Evolutionary conservation across 2,888 invertebrate genomes (phyloP), one percentile per base, ranked within the genome.

Genomic region (Papilio protenor): DNA sequence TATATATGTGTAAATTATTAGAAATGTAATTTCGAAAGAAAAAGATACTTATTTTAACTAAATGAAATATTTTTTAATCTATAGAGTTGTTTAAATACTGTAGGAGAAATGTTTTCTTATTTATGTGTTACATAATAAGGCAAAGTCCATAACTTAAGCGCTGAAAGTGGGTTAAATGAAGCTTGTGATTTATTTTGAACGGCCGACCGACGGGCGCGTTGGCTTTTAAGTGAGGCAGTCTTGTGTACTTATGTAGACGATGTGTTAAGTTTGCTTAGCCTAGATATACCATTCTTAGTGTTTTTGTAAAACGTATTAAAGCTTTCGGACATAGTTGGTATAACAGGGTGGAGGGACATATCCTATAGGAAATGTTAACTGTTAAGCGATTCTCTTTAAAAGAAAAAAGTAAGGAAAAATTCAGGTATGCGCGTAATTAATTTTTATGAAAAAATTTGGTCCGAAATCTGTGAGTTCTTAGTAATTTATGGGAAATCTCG

Each of bases 151-250:
- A 66, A 40, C 66, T 66, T 66, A 66, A 66, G n/a, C 40, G 66
- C 71, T 52, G 71, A 71, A 49, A 71, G 71, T 52, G 71, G 71
- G 71, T 71, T 71, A 71, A 71, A 52, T 52, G 52, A 71, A 71
- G 52, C 71, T 71, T 52, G 71, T 71, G 71, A 71, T 52, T 52
- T 71, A 71, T 71, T 71, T 71, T 52, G 40, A 18, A 16, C 71
- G 16, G 52, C 52, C 52, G 71, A 52, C 71, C 27, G 71, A 52
- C 33, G 47, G 40, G 45, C 59, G 45, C 59, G 45, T 40, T 66
- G 66, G 66, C 66, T 66, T 66, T 73, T 59, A 73, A 73, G 73
- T 73, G 59, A 73, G 11, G 16, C 66, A 66, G 66, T 66, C 66
- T 66, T 66, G n/a, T 66, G 66, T 40, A 66, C 66, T 66, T 33